These are phyloP conservation scores for Regulus satrapa DNA, from an alignment of 2,113 vertebrate genomes.

Conservation along the genomic window DNA sequence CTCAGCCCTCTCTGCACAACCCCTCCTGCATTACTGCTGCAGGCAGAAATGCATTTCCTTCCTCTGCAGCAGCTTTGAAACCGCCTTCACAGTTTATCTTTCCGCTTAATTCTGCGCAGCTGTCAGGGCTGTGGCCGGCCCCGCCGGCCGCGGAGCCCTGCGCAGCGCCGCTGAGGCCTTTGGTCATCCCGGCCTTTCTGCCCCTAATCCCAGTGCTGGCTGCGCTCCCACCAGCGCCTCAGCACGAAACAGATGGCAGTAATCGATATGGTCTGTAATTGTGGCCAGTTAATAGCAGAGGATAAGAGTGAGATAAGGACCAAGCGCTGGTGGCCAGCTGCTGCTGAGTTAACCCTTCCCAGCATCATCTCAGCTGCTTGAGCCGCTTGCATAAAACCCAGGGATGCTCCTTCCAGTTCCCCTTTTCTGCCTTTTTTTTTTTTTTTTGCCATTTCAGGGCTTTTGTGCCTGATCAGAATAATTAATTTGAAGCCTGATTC, in stretches of 20 bases:
- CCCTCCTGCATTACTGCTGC: not conserved
- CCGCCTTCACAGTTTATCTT: constrained; percentile 70
- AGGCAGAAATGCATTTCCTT: constrained; percentile 10
- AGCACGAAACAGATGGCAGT: constrained; percentile 69
- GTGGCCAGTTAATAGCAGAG: constrained; percentile 56
- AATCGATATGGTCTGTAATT: constrained; percentile 48
- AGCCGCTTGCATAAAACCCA: not conserved
- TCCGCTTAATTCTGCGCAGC: constrained; percentile 49
- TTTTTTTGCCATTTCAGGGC: not conserved
- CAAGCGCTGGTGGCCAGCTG: constrained; percentile 60
- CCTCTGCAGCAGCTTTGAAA: constrained; percentile 41
- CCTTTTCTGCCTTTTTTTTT: not conserved
- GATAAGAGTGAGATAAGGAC: constrained; percentile 61
- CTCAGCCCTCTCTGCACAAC: not conserved
- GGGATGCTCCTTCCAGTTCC: not conserved
- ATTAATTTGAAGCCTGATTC: not conserved
- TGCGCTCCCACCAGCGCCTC: constrained; percentile 7
- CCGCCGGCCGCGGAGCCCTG: not conserved
- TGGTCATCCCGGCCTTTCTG: constrained; percentile 51
- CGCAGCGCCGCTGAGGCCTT: not conserved
- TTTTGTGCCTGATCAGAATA: not conserved
- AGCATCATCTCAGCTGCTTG: not conserved
- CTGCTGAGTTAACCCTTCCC: constrained; percentile 61
- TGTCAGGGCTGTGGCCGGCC: constrained; percentile 12
- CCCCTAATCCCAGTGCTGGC: constrained; percentile 69